Conservation (phyloP, 2,113 vertebrate genomes). For the Nestor notabilis region DNA sequence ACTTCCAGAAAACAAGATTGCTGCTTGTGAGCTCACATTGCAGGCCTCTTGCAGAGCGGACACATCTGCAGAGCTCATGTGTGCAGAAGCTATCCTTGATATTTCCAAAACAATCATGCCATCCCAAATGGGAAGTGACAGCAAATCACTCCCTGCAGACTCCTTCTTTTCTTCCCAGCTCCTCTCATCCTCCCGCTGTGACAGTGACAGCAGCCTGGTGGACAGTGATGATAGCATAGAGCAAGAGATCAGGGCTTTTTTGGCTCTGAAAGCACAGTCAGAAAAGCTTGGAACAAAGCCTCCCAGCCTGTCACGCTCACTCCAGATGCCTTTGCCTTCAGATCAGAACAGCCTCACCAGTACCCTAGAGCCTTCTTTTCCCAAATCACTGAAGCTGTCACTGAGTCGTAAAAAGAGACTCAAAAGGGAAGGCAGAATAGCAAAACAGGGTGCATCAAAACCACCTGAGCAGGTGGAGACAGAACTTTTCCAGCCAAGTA, state of each 20-base stretch:
- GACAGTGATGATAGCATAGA: conserved; percentile 96
- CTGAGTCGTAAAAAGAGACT: conserved; percentile 73
- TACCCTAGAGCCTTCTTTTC: neutral
- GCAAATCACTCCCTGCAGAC: neutral
- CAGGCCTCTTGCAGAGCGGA: conserved; percentile 77
- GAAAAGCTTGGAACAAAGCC: conserved; percentile 63
- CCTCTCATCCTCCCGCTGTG: neutral
- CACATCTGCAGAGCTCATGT: conserved; percentile 91
- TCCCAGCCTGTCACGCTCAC: neutral
- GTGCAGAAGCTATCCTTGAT: conserved; percentile 95
- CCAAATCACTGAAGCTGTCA: conserved; percentile 60
- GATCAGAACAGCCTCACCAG: neutral
- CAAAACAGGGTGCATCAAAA: neutral
- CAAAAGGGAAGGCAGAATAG: conserved; percentile 36
- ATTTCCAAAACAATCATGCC: conserved; percentile 95
- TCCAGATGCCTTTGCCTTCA: neutral
- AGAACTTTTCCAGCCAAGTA: neutral
- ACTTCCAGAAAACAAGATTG: neutral
- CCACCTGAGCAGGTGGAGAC: neutral
- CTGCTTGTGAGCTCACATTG: neutral
- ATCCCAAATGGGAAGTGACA: conserved; percentile 59
- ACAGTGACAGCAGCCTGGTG: conserved; percentile 84
- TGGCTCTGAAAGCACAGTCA: conserved; percentile 90
- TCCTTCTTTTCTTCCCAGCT: conserved; percentile 23
- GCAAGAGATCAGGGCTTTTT: conserved; percentile 90